Base-by-base conservation (phyloP, 2,888 invertebrate genomes). In the Coenonympha arcania region DNA sequence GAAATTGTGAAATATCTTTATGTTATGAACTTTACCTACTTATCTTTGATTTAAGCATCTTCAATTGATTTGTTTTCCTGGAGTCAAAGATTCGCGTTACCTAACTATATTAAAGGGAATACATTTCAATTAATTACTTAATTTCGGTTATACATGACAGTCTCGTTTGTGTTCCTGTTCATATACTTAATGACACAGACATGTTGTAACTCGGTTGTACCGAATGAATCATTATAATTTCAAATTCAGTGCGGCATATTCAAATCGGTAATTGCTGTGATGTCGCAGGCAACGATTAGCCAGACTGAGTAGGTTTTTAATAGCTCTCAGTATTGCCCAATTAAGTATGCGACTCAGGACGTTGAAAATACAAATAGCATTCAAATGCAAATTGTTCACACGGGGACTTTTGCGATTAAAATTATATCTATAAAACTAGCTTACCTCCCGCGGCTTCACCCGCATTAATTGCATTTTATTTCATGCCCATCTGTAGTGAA, bases 261-360 rank as follows among this genome's bases (percentile, higher is more conserved):
- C 75, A 79, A 79, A 77, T 79, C 59, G 66, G 64, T 74, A 76
- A 74, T 74, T 72, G 73, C 69, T 67, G 61, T 59, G 68, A 58
- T 61, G 66, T 58, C 58, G 61, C 19, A 20, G 31, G 20, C 43
- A 31, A 43, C 62, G 59, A 62, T 64, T 63, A 63, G 61, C 57
- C 51, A 46, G 56, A 48, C 52, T 51, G 52, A 39, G 56, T 65
- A 64, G 43, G 43, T 13, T 43, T 43, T 15, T 22, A 31, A 43
- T 31, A 31, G 19, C 19, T 19, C 15, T 15, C 41, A 41, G 6
- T 6, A 65, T 70, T 69, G 68, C 63, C 64, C 65, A 71, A 71
- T 69, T 64, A 66, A 61, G 5, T 18, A 16, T 13, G 8, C 11
- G 4, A 19, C 13, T 26, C 28, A 11, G 31, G 15, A 37, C n/a